phyloP scores from a whole-genome alignment of 2,113 vertebrate species.

The Zeus faber region DNA sequence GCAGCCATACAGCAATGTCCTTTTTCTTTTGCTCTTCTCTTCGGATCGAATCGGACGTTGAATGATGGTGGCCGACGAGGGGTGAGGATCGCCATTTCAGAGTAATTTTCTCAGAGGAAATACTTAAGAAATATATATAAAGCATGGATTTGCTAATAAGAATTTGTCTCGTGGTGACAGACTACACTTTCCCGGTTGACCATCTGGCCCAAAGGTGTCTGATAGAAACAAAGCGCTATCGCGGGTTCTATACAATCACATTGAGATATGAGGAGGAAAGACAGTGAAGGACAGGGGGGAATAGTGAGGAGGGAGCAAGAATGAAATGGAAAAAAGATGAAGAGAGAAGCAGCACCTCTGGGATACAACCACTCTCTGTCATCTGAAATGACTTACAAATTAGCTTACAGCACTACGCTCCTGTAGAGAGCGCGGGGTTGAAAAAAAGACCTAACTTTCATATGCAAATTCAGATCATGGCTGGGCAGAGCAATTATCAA shows the following conservation, averaged over 20 bases:
- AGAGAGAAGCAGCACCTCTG: slow-evolving; percentile 57
- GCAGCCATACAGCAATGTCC: not conserved
- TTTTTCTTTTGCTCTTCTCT: slow-evolving; percentile 15
- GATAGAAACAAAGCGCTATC: slow-evolving; percentile 15
- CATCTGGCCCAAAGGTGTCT: slow-evolving; percentile 26
- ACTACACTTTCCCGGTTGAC: slow-evolving; percentile 23
- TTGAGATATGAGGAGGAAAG: slow-evolving; percentile 48
- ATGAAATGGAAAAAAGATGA: slow-evolving; percentile 51
- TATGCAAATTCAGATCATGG: slow-evolving; percentile 68
- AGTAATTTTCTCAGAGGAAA: too few relatives aligned
- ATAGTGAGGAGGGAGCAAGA: not conserved
- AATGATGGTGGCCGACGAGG: slow-evolving; percentile 5
- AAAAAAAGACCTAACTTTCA: slow-evolving; percentile 58
- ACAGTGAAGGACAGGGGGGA: slow-evolving; percentile 20
- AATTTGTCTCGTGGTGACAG: too few relatives aligned
- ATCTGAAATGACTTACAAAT: slow-evolving; percentile 75
- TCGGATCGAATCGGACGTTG: not conserved
- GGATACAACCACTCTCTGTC: slow-evolving; percentile 66
- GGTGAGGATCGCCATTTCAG: too few relatives aligned
- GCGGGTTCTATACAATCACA: slow-evolving; percentile 22
- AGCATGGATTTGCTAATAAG: too few relatives aligned
- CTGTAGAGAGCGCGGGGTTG: slow-evolving; percentile 12
- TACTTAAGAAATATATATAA: too few relatives aligned
- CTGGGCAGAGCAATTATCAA: slow-evolving; percentile 62
- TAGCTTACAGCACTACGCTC: slow-evolving; percentile 60